phyloP scores from a whole-genome alignment of 2,113 vertebrate species.

The Ophiodon elongatus region DNA sequence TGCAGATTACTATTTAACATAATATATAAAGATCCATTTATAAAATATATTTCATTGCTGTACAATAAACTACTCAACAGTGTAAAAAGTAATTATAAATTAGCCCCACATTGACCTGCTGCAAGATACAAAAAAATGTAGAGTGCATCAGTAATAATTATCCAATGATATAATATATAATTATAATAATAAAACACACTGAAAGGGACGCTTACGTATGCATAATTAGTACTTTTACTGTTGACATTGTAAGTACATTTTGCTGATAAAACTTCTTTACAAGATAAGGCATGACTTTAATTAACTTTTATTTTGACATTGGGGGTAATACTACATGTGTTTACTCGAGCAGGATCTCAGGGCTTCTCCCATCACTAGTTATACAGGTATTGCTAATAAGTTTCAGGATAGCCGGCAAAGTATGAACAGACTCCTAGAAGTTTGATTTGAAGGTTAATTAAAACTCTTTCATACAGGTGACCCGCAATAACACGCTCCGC shows the following conservation, averaged over 20 bases:
- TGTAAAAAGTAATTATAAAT: not conserved
- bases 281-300: not conserved
- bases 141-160: not conserved
- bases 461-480: not conserved
- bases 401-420: not conserved
- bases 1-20: not conserved
- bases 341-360: not conserved
- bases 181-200: not conserved
- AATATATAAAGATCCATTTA: too few species aligned
- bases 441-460: not conserved
- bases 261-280: too few species aligned
- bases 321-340: not conserved
- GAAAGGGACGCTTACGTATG: not conserved
- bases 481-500: not conserved
- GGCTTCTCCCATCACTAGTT: not conserved
- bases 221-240: not conserved
- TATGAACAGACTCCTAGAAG: not conserved
- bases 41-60: not conserved
- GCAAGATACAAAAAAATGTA: too few species aligned
- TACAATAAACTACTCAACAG: not conserved
- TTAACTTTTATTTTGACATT: not conserved
- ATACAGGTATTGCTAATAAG: not conserved
- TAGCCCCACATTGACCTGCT: not conserved
- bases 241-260: not conserved
- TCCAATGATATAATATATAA: not conserved